These are phyloP conservation scores for Lagorchestes hirsutus DNA, from an alignment of 2,797 vertebrate genomes.

Conservation along the genomic window DNA sequence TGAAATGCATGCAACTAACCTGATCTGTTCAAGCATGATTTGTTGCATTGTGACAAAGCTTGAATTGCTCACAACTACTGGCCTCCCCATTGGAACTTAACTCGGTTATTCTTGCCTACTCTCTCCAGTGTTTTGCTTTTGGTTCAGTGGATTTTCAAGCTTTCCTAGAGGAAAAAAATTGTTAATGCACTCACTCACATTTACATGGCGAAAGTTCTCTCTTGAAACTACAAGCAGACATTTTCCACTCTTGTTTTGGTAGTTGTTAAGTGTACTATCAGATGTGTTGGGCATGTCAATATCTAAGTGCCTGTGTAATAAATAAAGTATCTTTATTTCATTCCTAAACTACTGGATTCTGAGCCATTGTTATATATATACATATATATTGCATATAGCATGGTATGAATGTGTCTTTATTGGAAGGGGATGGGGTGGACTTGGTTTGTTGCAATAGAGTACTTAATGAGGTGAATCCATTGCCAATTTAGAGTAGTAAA, in stretches of 20 bases:
- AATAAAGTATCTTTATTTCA: constrained; percentile 84
- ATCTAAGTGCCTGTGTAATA: constrained; percentile 83
- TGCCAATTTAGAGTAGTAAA: constrained; percentile 42
- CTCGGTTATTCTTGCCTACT: constrained; percentile 73
- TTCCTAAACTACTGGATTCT: constrained; percentile 82
- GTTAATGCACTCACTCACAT: constrained; percentile 75
- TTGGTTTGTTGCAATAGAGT: constrained; percentile 53
- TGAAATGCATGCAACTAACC: constrained; percentile 84
- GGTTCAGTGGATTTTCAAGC: constrained; percentile 76
- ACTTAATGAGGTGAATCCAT: constrained; percentile 41
- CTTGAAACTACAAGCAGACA: constrained; percentile 74
- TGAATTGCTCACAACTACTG: constrained; percentile 76
- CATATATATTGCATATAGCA: constrained; percentile 70
- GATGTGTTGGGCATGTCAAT: constrained; percentile 82
- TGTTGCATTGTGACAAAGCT: constrained; percentile 80
- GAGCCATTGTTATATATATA: constrained; percentile 81
- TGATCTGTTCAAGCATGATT: constrained; percentile 83
- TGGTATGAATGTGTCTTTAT: constrained; percentile 78
- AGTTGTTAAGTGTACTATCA: constrained; percentile 80
- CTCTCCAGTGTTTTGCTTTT: constrained; percentile 74
- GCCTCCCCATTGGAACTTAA: constrained; percentile 71
- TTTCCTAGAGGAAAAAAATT: constrained; percentile 78
- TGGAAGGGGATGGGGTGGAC: constrained; percentile 48
- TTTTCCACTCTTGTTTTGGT: constrained; percentile 79
- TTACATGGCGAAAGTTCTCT: constrained; percentile 71